phyloP scores from a whole-genome alignment of 2,113 vertebrate genomes.

The Nettapus auritus region DNA sequence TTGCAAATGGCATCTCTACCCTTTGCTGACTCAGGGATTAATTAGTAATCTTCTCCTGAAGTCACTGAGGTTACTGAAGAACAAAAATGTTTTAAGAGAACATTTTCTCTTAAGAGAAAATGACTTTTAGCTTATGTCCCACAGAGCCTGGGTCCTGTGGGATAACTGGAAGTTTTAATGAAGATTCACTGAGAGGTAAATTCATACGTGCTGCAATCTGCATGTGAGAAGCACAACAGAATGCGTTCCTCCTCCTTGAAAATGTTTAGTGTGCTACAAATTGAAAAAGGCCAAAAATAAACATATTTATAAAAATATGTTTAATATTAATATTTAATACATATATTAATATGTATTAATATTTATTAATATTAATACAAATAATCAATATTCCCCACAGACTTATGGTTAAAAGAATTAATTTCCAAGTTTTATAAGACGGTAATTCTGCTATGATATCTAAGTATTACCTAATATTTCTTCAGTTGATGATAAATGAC shows the following conservation, averaged over 20 bases:
- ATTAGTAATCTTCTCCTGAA: background rate
- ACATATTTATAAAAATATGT: too few relatives aligned
- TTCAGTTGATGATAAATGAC: background rate
- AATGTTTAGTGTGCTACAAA: background rate
- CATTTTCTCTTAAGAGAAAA: background rate
- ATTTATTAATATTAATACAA: too few relatives aligned
- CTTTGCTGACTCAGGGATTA: background rate
- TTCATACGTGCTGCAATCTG: background rate
- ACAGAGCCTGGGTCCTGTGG: background rate
- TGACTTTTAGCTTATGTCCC: background rate
- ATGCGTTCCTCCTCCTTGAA: background rate
- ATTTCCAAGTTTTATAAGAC: background rate
- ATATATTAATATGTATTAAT: too few relatives aligned
- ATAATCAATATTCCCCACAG: background rate
- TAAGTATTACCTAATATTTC: background rate
- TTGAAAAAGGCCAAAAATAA: background rate
- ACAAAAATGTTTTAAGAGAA: background rate
- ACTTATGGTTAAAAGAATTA: background rate
- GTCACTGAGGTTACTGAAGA: background rate
- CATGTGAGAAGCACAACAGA: background rate
- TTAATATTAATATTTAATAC: too few relatives aligned
- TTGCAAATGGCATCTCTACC: background rate
- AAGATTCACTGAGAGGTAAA: background rate
- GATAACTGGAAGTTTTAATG: background rate
- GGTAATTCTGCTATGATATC: background rate